phyloP scores from a whole-genome alignment of 2,888 invertebrate genomes.

The Dasypogon diadema region DNA sequence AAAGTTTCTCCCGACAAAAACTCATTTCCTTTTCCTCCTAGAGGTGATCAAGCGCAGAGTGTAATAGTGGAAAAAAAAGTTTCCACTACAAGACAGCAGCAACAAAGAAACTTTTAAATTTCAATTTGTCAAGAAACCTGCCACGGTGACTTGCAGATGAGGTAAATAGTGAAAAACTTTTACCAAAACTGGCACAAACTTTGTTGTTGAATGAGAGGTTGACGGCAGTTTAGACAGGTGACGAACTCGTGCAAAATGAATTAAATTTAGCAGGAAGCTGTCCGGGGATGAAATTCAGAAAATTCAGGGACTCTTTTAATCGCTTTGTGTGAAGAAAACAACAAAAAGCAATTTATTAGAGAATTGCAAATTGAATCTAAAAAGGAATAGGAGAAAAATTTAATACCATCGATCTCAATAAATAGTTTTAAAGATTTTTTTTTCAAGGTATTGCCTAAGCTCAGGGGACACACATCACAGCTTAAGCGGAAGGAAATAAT shows the following conservation, averaged over 20 bases:
- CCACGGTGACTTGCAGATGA: slow-evolving; percentile 41
- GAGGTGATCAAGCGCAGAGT: neutral
- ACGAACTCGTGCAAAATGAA: slow-evolving; percentile 18
- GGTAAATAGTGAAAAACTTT: slow-evolving; percentile 28
- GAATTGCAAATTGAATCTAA: no score
- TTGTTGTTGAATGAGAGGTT: slow-evolving; percentile 8
- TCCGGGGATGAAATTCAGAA: no score
- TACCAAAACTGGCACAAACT: neutral
- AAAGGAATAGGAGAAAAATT: no score
- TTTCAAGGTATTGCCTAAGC: no score
- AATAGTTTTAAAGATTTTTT: no score
- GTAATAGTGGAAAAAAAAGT: slow-evolving; percentile 29
- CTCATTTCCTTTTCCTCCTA: neutral
- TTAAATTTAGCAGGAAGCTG: slow-evolving; percentile 17
- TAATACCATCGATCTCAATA: no score
- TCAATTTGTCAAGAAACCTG: slow-evolving; percentile 45
- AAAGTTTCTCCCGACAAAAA: slow-evolving; percentile 22
- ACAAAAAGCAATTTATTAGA: no score
- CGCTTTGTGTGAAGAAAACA: no score
- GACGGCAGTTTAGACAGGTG: neutral
- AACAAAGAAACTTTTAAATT: slow-evolving; percentile 47
- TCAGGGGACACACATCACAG: no score
- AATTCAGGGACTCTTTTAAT: no score
- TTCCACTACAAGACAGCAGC: neutral
- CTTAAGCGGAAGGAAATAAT: no score